Base-by-base conservation (phyloP, 1,140 invertebrate species). In the Vollenhovia emeryi region DNA sequence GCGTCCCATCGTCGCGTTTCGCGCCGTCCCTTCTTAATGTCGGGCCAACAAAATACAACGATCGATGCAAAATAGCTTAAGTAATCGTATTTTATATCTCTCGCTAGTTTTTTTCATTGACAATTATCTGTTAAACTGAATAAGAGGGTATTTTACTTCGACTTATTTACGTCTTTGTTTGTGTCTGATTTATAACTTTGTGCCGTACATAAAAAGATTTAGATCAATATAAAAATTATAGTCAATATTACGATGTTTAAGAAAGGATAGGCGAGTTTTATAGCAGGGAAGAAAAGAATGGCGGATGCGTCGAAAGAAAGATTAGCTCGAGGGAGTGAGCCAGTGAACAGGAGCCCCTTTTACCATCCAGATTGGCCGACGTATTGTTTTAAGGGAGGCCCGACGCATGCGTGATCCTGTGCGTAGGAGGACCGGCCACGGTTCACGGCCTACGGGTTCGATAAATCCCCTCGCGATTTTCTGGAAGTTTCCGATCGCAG, bases 381-480 rank as follows among this genome's bases (percentile, higher is more conserved):
- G 93, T 91, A 94, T 95, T 95, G 94, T 95, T 95, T 94, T 91
- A 95, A 94, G 94, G 94, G 92, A 93, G 93, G 93, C 93, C 86
- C 91, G 87, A 91, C 94, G 94, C 94, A 94, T 95, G 94, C 94
- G 94, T 92, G 84, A 75, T 85, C 36, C 52, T 76, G 52, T 91
- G 91, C 92, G 93, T 93, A 92, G 93, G 93, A 93, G 93, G 93
- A 93, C 59, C 93, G 88, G 90, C 91, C 91, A 91, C 79, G 92
- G 87, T 88, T 89, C 92, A 92, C 91, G 89, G 89, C 90, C 93
- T 91, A 92, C 86, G 85, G n/a, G n/a, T 36, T 87, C 50, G 33
- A 62, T 50, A 76, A 64, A 45, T 87, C 69, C 24, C 45, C 69
- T 52, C 45, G 68, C 21, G 43, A 50, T 21, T 30, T 85, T 62